Percentiles rank a stretch among this genome's conserved stretches.
Evolutionary conservation across 2,113 vertebrate genomes (phyloP).

Genomic region (Esox niger): DNA sequence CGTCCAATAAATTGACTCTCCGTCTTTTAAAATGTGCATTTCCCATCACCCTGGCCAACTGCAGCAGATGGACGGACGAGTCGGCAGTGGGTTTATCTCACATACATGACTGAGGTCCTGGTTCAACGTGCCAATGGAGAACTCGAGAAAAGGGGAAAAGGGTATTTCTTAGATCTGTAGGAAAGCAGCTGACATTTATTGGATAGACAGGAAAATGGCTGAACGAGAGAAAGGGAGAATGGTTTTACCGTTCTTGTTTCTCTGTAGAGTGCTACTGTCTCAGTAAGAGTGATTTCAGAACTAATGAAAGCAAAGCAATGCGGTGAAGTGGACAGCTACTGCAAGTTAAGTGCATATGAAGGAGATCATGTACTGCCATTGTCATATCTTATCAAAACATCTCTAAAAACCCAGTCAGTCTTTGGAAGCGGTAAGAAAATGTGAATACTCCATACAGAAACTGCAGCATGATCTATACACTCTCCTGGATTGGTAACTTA

Average conservation of each 20-base stretch:
- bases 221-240: background rate
- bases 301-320: no score
- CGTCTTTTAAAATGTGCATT: conserved; percentile 23
- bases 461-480: no score
- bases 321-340: conserved; percentile 32
- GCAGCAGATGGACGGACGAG: background rate
- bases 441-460: no score
- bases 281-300: no score
- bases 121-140: conserved; percentile 1
- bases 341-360: conserved; percentile 2
- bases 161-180: conserved; percentile 45
- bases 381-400: no score
- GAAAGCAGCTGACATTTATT: conserved; percentile 48
- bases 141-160: background rate
- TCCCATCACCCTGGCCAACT: background rate
- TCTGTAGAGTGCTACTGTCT: background rate
- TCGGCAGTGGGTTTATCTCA: conserved; percentile 9
- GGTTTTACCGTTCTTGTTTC: background rate
- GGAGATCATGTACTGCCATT: no score
- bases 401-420: no score
- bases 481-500: conserved; percentile 47
- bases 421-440: no score
- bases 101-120: background rate
- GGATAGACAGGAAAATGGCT: conserved; percentile 34
- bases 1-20: conserved; percentile 18